These are phyloP conservation scores for Eulemur mongoz DNA, from an alignment of 2,797 vertebrate genomes.

Conservation along the genomic window DNA sequence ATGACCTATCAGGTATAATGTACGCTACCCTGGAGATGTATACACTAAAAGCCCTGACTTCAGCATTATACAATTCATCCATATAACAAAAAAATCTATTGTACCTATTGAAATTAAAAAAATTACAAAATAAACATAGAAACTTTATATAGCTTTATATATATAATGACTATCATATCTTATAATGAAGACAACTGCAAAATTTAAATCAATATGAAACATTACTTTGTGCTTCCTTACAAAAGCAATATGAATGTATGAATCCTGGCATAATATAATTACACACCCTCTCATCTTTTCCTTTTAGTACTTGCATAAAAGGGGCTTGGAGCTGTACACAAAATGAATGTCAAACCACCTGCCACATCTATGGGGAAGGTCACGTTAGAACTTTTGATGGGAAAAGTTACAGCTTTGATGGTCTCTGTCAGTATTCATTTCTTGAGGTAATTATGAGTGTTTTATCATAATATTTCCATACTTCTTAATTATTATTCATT, in stretches of 20 bases:
- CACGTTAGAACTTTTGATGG: slow-evolving; percentile 90
- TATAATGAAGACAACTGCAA: background rate
- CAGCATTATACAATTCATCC: background rate
- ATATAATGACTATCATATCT: background rate
- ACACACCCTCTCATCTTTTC: background rate
- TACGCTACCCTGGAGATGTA: background rate
- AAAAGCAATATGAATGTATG: background rate
- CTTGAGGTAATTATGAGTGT: slow-evolving; percentile 85
- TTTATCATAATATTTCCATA: background rate
- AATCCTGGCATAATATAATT: background rate
- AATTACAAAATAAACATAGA: background rate
- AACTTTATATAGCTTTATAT: background rate
- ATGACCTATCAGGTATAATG: background rate
- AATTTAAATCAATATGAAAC: background rate
- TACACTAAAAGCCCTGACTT: background rate
- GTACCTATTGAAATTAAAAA: background rate
- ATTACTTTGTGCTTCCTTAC: background rate
- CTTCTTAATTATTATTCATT: background rate
- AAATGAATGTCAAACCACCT: slow-evolving; percentile 85
- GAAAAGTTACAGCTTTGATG: slow-evolving; percentile 88
- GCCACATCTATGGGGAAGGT: slow-evolving; percentile 91
- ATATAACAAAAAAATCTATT: background rate
- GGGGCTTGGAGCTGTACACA: slow-evolving; percentile 88
- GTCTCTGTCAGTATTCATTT: slow-evolving; percentile 90
- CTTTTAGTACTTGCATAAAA: slow-evolving; percentile 84